Conservation (phyloP, 1,140 invertebrate genomes). For the Trissolcus basalis region DNA sequence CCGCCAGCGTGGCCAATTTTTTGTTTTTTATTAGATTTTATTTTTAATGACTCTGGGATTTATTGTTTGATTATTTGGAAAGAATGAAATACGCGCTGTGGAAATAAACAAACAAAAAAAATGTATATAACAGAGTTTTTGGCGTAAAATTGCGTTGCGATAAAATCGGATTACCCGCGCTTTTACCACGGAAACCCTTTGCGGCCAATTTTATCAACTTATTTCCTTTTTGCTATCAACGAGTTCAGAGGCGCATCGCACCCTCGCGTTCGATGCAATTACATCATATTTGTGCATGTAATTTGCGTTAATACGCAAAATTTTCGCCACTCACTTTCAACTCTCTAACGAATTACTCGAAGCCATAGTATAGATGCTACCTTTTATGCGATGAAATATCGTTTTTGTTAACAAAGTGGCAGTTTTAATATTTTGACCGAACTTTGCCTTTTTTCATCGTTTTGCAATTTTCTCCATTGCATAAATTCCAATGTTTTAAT, state of each 20-base stretch:
- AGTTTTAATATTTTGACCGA: too few species aligned
- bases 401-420: constrained; percentile 10
- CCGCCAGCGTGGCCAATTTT: neutral
- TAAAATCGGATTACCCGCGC: constrained; percentile 8
- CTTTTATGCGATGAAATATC: neutral
- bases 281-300: constrained; percentile 10
- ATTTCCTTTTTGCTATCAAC: constrained; percentile 14
- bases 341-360: constrained; percentile 4
- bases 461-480: too few species aligned
- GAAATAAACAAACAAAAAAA: constrained; percentile 10
- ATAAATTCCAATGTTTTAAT: too few species aligned
- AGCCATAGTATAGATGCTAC: neutral
- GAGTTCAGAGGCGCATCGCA: neutral
- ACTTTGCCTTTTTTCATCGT: too few species aligned
- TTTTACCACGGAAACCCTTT: constrained; percentile 7
- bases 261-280: constrained; percentile 8
- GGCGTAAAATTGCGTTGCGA: constrained; percentile 8
- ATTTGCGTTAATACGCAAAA: constrained; percentile 13
- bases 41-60: constrained; percentile 21
- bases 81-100: constrained; percentile 7
- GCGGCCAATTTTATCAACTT: constrained; percentile 20
- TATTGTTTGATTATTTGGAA: constrained; percentile 31
- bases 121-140: constrained; percentile 4
- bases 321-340: constrained; percentile 14
- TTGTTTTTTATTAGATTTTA: constrained; percentile 7